A percentile compares a stretch with the other conserved stretches of the same genome.
These are phyloP conservation scores for Harpagoxenus sublaevis DNA, from an alignment of 2,888 invertebrate species.

Conservation along the genomic window DNA sequence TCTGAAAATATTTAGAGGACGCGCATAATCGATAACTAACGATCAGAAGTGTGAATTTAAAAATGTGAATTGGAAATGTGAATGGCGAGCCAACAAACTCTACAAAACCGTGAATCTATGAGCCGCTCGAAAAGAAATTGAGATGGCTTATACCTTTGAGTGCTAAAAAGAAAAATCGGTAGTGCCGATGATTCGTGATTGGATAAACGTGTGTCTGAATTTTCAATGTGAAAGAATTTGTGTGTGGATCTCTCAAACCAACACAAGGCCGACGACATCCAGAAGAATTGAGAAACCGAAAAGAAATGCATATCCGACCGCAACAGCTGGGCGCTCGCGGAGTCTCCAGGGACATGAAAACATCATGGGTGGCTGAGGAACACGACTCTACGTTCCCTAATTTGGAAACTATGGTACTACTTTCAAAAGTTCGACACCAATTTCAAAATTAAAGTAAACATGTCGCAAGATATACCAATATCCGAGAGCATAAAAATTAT, in stretches of 20 bases:
- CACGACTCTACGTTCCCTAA: slow-evolving; percentile 73
- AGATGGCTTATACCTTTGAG: not conserved
- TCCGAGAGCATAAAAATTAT: not conserved
- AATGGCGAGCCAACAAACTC: not conserved
- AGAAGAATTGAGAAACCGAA: slow-evolving; percentile 4
- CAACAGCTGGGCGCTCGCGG: slow-evolving; percentile 80
- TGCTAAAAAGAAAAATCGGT: not conserved
- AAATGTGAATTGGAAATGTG: no score
- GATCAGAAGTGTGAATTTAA: not conserved
- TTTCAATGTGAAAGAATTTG: not conserved
- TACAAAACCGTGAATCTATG: not conserved
- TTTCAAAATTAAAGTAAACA: not conserved
- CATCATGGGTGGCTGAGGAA: slow-evolving; percentile 89
- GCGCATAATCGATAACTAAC: not conserved
- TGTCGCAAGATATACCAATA: not conserved
- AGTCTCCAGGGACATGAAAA: slow-evolving; percentile 87
- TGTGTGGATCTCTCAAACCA: not conserved
- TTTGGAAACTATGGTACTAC: slow-evolving; percentile 79
- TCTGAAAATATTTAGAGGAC: not conserved
- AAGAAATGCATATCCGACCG: slow-evolving; percentile 73
- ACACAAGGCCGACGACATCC: not conserved
- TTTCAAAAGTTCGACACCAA: not conserved
- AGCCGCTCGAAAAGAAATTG: not conserved
- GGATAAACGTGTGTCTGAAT: not conserved
- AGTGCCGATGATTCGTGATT: slow-evolving; percentile 8